A percentile compares a stretch with the other conserved stretches of the same genome.
Conservation (phyloP, 2,113 vertebrate species). For the Chamaetylas fuelleborni region DNA sequence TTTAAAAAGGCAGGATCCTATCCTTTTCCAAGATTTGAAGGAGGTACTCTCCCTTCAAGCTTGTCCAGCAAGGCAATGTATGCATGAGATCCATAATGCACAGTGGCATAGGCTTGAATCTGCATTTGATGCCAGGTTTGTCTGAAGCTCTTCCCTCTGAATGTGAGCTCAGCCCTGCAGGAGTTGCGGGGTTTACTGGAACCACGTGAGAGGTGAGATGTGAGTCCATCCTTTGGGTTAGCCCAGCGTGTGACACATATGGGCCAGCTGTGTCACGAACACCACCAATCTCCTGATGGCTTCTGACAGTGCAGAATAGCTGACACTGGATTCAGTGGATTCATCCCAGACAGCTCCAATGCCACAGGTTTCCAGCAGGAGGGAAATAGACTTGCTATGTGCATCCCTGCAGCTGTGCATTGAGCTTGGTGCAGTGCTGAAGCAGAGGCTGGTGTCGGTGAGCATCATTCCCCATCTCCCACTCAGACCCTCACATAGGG, state of each 20-base stretch:
- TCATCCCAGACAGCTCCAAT: not conserved
- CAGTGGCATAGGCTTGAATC: not conserved
- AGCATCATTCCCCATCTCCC: not conserved
- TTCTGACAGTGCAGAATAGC: rapidly evolving
- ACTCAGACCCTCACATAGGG: rapidly evolving
- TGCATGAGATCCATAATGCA: not conserved
- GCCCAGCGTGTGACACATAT: rapidly evolving
- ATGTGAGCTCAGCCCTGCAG: not conserved
- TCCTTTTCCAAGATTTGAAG: not conserved
- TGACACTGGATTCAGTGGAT: too few relatives aligned
- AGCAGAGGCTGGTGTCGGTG: not conserved
- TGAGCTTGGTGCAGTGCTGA: not conserved
- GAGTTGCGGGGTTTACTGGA: not conserved
- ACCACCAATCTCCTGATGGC: rapidly evolving
- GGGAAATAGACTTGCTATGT: rapidly evolving
- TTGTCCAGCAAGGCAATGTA: not conserved
- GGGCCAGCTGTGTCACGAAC: not conserved
- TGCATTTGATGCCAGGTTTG: not conserved
- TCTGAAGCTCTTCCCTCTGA: not conserved
- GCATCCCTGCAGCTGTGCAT: rapidly evolving
- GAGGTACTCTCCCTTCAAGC: not conserved
- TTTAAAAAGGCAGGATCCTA: not conserved
- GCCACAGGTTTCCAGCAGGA: not conserved
- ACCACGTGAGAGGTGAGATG: rapidly evolving
- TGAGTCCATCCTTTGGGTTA: not conserved